Percentiles rank a stretch among this genome's conserved stretches.
Conservation (phyloP, 1,140 invertebrate species). For the Melipona quadrifasciata region DNA sequence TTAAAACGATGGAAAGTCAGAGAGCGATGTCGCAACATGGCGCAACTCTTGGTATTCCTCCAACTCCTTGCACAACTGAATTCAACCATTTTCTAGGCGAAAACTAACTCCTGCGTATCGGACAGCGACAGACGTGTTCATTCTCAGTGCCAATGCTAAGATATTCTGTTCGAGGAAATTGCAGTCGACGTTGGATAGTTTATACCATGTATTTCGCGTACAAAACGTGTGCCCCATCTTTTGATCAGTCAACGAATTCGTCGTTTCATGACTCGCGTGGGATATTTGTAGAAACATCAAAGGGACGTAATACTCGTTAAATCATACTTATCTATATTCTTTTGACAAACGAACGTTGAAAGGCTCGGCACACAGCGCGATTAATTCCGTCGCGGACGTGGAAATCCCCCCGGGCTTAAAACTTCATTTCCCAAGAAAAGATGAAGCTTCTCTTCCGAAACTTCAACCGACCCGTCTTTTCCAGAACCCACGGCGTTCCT, state of each 20-base stretch:
- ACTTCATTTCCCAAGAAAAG: slow-evolving; percentile 18
- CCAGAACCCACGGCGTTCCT: background rate
- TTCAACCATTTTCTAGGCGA: too few relatives aligned
- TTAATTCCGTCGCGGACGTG: slow-evolving; percentile 12
- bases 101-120: too few relatives aligned
- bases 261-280: background rate
- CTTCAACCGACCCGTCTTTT: background rate
- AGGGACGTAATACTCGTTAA: background rate
- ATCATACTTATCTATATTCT: background rate
- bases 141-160: too few relatives aligned
- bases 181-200: too few relatives aligned
- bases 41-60: too few relatives aligned
- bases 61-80: too few relatives aligned
- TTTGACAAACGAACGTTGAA: background rate
- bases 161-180: too few relatives aligned
- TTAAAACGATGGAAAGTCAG: too few relatives aligned
- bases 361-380: background rate
- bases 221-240: too few relatives aligned
- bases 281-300: background rate
- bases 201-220: too few relatives aligned
- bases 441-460: background rate
- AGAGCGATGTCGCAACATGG: too few relatives aligned
- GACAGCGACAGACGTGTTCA: too few relatives aligned
- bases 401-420: slow-evolving; percentile 13
- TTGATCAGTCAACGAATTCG: background rate